Conservation (phyloP, 2,113 vertebrate species). For the Hemiscyllium ocellatum region DNA sequence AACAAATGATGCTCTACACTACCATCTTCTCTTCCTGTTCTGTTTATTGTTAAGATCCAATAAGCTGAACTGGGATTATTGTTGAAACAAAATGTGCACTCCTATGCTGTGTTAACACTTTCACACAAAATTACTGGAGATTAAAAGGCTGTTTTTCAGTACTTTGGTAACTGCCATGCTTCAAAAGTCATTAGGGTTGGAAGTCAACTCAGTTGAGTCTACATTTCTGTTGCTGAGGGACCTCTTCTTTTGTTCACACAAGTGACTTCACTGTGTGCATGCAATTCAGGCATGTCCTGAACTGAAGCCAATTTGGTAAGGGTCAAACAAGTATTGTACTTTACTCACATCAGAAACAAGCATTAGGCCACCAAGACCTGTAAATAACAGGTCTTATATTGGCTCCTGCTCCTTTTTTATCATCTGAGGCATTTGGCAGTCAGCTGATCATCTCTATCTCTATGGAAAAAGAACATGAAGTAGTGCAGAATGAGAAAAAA, state of each 20-base stretch:
- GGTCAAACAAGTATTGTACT: too few relatives aligned
- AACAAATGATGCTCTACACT: conserved; percentile 13
- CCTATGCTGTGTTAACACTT: background rate
- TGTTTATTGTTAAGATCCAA: background rate
- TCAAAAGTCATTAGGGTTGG: background rate
- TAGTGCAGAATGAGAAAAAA: background rate
- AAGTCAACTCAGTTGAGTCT: background rate
- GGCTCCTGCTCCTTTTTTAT: background rate
- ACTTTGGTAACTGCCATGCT: background rate
- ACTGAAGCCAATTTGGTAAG: too few relatives aligned
- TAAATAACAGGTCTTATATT: too few relatives aligned
- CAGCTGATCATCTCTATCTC: background rate
- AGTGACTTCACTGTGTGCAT: too few relatives aligned
- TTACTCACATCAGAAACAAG: too few relatives aligned
- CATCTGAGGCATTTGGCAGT: background rate
- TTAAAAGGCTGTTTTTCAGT: background rate
- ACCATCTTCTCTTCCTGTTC: background rate
- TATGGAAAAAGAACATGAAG: background rate
- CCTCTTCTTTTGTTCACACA: too few relatives aligned
- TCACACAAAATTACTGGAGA: background rate
- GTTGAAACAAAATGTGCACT: background rate
- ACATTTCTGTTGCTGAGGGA: too few relatives aligned
- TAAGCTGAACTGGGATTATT: background rate
- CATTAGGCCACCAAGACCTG: too few relatives aligned
- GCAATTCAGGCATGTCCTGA: too few relatives aligned